Evolutionary conservation across 2,888 invertebrate genomes (phyloP), one percentile per base, ranked within the genome.

Genomic region (Eristalis pertinax): DNA sequence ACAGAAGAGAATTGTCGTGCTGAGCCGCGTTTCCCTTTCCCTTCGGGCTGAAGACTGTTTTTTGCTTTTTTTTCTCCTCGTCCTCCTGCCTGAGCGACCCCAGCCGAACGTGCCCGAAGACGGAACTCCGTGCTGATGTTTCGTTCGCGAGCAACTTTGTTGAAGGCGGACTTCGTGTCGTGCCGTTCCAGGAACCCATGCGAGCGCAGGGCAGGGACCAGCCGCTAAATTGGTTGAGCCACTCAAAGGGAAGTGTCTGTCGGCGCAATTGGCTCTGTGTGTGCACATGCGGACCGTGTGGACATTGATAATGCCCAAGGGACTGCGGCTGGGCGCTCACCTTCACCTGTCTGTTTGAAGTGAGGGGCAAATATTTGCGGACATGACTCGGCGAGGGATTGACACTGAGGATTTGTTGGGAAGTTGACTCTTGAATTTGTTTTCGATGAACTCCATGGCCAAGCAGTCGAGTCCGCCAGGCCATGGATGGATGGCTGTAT

Each of bases 171-270:
- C 43, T 50, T 50, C 62, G 67, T 60, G 65, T 67, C n/a, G 35
- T 15, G 35, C 58, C 35, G 69, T 76, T 77, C 65, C 50, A 70
- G 62, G 77, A 85, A 85, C 50, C 77, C 76, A 77, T 76, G 81
- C 73, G 77, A 38, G 38, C 11, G 1, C 58, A n/a, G 56, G 50
- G 65, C 24, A 24, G 22, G 63, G 41, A 2, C 26, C 15, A 29
- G 65, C 70, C 60, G 70, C 83, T 63, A 83, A 86, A 86, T 86
- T 86, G 77, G 78, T 56, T 83, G 72, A 50, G 24, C 83, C 75
- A 70, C 79, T 83, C 86, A 86, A 86, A 86, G 86, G 83, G 78
- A 83, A 83, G 67, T 67, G 65, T 60, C 78, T 77, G 78, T 69
- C 41, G 19, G 50, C 15, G 38, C 69, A 73, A 74, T 56, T 32